Conservation (phyloP, 2,888 invertebrate genomes). For the Tridacna gigas region DNA sequence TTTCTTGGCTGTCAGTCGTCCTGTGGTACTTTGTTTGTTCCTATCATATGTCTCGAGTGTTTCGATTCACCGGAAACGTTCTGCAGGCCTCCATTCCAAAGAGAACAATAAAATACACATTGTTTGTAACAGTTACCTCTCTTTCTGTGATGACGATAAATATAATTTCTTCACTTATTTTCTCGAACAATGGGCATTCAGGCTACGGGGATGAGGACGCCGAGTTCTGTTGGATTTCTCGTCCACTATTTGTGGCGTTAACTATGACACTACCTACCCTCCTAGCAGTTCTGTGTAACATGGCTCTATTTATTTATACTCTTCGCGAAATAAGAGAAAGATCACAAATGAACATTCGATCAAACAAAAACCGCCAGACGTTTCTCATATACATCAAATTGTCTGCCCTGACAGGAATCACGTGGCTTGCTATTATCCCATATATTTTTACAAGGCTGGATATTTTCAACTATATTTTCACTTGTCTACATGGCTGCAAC, state of each 20-base stretch:
- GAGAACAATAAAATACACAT: slow-evolving; percentile 6
- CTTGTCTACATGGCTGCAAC: slow-evolving; percentile 3
- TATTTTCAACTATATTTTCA: slow-evolving; percentile 23
- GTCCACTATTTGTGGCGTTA: not conserved
- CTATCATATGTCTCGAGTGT: slow-evolving; percentile 18
- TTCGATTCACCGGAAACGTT: not conserved
- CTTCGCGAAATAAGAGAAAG: not conserved
- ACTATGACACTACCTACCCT: slow-evolving; percentile 10
- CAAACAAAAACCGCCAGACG: slow-evolving; percentile 7
- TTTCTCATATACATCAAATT: slow-evolving; percentile 28
- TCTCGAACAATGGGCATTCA: not conserved
- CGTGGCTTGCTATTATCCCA: not conserved
- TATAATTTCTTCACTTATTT: not conserved
- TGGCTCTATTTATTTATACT: slow-evolving; percentile 5
- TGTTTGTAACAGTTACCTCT: not conserved
- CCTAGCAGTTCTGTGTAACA: not conserved
- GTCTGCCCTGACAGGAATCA: slow-evolving; percentile 13
- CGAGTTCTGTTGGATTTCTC: slow-evolving; percentile 12
- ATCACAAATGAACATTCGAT: not conserved
- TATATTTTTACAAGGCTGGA: slow-evolving; percentile 3
- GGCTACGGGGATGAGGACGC: not conserved
- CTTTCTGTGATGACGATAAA: not conserved
- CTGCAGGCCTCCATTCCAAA: not conserved
- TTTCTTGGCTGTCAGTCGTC: not conserved
- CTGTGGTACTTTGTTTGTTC: slow-evolving; percentile 16